phyloP scores from a whole-genome alignment of 2,113 vertebrate species.

The Sturnus vulgaris region DNA sequence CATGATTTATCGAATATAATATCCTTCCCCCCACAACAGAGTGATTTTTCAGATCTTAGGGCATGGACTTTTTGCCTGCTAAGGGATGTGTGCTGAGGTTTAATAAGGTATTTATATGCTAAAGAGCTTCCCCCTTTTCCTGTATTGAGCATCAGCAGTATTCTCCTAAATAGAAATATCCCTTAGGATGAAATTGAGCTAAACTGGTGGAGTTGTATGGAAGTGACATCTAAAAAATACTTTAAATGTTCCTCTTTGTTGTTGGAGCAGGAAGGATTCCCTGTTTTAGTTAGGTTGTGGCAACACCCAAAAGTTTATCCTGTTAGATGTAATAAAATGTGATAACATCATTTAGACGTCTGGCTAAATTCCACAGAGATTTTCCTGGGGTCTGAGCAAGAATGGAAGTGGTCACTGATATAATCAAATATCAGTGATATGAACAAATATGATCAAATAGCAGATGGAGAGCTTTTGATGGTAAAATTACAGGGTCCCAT shows the following conservation, averaged over 20 bases:
- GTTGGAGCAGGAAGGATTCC: not conserved
- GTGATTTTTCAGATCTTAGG: slow-evolving; percentile 8
- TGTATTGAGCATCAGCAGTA: not conserved
- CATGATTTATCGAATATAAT: slow-evolving; percentile 69
- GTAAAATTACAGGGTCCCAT: not conserved
- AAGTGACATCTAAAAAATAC: not conserved
- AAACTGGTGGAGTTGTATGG: not conserved
- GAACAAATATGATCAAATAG: not conserved
- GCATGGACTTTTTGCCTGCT: not conserved
- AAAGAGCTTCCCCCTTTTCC: not conserved
- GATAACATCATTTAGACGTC: not conserved
- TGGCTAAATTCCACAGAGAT: not conserved
- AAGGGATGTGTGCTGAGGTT: slow-evolving; percentile 2
- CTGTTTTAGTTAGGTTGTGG: not conserved
- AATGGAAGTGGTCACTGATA: not conserved
- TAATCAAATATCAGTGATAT: no score
- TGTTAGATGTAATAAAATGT: not conserved
- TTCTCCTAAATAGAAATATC: not conserved
- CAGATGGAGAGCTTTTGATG: not conserved
- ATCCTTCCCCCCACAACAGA: slow-evolving; percentile 42
- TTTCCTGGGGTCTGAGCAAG: not conserved
- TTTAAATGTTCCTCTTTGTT: not conserved
- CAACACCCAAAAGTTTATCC: not conserved
- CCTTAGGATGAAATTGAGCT: not conserved
- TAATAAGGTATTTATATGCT: not conserved